Conservation (phyloP, 1,140 invertebrate species). For the Aleiodes sp. region DNA sequence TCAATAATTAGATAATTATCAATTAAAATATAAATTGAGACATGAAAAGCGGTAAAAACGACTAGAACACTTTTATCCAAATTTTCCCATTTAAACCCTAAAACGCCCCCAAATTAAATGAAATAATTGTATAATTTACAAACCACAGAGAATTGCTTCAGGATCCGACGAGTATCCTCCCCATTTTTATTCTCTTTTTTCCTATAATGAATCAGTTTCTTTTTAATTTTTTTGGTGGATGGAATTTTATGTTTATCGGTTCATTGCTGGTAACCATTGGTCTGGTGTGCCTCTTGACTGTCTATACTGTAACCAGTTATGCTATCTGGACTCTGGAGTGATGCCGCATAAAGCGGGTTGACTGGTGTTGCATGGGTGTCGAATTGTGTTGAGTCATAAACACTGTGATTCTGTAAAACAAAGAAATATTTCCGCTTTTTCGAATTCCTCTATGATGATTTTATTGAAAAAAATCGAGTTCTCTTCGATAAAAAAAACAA, state of each 20-base stretch:
- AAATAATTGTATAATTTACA: too few species aligned
- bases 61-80: conserved; percentile 40
- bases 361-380: conserved; percentile 73
- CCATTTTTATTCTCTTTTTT: neutral
- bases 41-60: conserved; percentile 34
- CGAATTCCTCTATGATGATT: conserved; percentile 33
- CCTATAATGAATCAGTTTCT: neutral
- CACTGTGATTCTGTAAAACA: conserved; percentile 75
- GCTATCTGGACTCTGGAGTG: conserved; percentile 79
- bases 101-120: too few species aligned
- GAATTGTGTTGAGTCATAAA: conserved; percentile 83
- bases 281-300: conserved; percentile 59
- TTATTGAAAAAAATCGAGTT: neutral
- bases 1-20: too few species aligned
- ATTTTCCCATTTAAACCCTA: too few species aligned
- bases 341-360: conserved; percentile 77
- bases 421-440: conserved; percentile 57
- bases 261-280: conserved; percentile 63
- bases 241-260: conserved; percentile 24
- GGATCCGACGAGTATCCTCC: neutral
- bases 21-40: too few species aligned
- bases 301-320: conserved; percentile 72
- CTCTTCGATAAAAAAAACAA: too few species aligned
- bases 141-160: neutral
- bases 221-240: conserved; percentile 3